Evolutionary conservation across 1,140 invertebrate species (phyloP).

Genomic region (Listronotus oregonensis): DNA sequence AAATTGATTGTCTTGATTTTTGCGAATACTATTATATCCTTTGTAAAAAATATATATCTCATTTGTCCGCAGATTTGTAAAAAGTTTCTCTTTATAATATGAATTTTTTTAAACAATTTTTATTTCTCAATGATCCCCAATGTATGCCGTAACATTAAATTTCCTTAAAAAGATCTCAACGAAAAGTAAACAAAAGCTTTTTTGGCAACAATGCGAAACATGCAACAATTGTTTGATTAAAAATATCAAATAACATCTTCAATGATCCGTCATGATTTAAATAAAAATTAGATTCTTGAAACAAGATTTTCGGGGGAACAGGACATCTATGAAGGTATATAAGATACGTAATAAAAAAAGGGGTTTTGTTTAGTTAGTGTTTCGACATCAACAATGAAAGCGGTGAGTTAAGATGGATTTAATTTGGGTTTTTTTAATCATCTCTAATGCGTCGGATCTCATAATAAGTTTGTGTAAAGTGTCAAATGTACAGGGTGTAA

Average conservation of each 20-base stretch:
- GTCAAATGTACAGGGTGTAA: not conserved
- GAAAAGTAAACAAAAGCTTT: not conserved
- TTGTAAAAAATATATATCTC: no score
- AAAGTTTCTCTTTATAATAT: no score
- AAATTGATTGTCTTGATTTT: no score
- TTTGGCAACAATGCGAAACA: not conserved
- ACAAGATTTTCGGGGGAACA: conserved; percentile 10
- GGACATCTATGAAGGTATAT: conserved; percentile 26
- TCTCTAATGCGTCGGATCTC: no score
- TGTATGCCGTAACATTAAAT: no score
- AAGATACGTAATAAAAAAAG: conserved; percentile 12
- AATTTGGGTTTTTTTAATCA: conserved; percentile 3
- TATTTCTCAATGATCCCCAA: no score
- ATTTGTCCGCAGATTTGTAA: no score
- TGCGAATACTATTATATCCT: no score
- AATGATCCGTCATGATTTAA: conserved; percentile 1
- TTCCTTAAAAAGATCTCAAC: no score
- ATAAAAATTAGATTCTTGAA: conserved; percentile 13
- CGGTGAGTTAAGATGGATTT: conserved; percentile 26
- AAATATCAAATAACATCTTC: conserved; percentile 15
- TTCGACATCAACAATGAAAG: conserved; percentile 29
- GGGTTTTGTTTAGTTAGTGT: conserved; percentile 16
- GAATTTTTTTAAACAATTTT: no score
- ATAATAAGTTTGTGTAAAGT: conserved; percentile 2
- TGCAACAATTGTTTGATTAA: conserved; percentile 3